Conservation (phyloP, 2,888 invertebrate genomes). For the Trissolcus brochymenae region DNA sequence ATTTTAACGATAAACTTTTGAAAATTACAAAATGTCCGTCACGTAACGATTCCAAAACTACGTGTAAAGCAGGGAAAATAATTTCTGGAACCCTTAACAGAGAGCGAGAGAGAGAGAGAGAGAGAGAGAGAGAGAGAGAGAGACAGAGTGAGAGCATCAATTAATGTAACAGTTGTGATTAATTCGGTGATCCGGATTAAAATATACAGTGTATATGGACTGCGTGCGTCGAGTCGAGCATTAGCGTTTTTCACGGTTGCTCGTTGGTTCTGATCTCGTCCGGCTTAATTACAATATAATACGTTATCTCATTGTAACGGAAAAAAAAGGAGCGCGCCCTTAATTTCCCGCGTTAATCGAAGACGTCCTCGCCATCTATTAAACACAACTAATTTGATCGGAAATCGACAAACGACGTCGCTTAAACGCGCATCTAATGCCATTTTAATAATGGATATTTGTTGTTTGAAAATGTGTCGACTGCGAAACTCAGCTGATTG, state of each 20-base stretch:
- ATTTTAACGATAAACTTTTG: background rate
- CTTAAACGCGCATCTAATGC: background rate
- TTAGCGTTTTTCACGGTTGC: slow-evolving; percentile 22
- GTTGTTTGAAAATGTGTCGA: slow-evolving; percentile 2
- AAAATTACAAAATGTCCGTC: background rate
- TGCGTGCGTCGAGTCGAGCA: slow-evolving; percentile 13
- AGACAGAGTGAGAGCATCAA: slow-evolving; percentile 19
- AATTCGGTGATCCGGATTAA: slow-evolving; percentile 29
- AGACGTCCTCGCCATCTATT: slow-evolving; percentile 9
- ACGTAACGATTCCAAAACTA: background rate
- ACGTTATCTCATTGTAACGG: slow-evolving; percentile 28
- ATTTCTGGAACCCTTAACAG: background rate
- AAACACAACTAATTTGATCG: slow-evolving; percentile 7
- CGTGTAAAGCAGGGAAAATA: background rate
- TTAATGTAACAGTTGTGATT: slow-evolving; percentile 29
- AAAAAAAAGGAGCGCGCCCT: slow-evolving; percentile 9
- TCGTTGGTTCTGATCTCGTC: slow-evolving; percentile 9
- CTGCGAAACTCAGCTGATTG: slow-evolving; percentile 5
- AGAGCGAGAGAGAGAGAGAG: no score
- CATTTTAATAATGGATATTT: slow-evolving; percentile 14
- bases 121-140: no score
- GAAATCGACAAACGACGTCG: background rate
- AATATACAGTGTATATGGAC: slow-evolving; percentile 14
- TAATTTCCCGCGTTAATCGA: slow-evolving; percentile 20
- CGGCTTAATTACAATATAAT: slow-evolving; percentile 27